A percentile compares a stretch with the other conserved stretches of the same genome.
Evolutionary conservation across 2,888 invertebrate genomes (phyloP).

Genomic region (Tetanocera ferruginea): DNA sequence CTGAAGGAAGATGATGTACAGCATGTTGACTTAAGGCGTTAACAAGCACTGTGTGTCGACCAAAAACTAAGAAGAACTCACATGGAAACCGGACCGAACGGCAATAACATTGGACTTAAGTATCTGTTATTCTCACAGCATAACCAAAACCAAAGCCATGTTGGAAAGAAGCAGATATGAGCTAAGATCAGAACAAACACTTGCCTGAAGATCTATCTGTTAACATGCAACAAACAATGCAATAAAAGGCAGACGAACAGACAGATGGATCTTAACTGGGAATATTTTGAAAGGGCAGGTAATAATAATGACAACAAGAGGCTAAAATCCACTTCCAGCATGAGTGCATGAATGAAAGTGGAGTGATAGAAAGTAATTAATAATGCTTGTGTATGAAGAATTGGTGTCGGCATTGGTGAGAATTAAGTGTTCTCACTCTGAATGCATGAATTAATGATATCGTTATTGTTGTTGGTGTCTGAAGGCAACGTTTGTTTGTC

Average conservation of each 20-base stretch:
- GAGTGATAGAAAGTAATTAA: not conserved
- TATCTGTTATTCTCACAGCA: not conserved
- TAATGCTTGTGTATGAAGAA: not conserved
- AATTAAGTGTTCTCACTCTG: too few relatives aligned
- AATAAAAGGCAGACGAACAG: not conserved
- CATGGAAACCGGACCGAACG: not conserved
- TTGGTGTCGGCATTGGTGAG: not conserved
- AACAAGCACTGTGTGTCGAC: constrained; percentile 45
- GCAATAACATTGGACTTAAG: not conserved
- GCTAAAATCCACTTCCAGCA: too few relatives aligned
- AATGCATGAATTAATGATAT: too few relatives aligned
- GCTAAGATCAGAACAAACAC: constrained; percentile 31
- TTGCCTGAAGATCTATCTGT: not conserved
- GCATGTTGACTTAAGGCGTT: constrained; percentile 44
- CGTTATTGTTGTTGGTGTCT: too few relatives aligned
- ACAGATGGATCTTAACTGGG: not conserved
- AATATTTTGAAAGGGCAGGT: constrained; percentile 17
- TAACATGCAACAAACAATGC: not conserved
- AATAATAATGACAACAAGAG: not conserved
- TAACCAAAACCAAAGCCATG: not conserved
- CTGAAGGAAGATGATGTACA: not conserved
- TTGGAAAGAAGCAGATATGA: not conserved
- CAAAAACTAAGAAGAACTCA: not conserved
- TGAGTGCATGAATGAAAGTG: not conserved
- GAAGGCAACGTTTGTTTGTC: too few relatives aligned